phyloP scores from a whole-genome alignment of 2,888 invertebrate species.

The Oscheius sp. region DNA sequence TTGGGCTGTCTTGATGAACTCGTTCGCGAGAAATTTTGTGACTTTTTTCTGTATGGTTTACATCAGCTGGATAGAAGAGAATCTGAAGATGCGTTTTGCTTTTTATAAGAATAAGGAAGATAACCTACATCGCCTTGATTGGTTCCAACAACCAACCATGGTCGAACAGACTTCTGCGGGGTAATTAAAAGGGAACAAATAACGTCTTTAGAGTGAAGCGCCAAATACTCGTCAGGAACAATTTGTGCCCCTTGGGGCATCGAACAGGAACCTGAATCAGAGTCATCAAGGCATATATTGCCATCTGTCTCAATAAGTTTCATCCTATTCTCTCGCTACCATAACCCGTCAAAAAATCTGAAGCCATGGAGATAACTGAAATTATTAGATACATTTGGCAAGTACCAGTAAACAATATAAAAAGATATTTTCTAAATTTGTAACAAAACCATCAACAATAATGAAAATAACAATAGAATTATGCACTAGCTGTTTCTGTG shows the following conservation, averaged over 20 bases:
- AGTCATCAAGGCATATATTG: neutral
- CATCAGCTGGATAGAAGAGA: conserved; percentile 18
- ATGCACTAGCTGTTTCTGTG: neutral
- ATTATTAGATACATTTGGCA: neutral
- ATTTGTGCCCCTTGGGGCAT: conserved; percentile 12
- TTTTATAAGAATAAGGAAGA: neutral
- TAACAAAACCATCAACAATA: neutral
- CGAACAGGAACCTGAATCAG: conserved; percentile 10
- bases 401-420: neutral
- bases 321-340: neutral
- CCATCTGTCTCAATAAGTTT: conserved; percentile 8
- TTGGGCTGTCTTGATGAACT: conserved; percentile 2
- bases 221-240: conserved; percentile 8
- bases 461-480: neutral
- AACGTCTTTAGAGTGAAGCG: conserved; percentile 1
- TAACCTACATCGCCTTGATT: conserved; percentile 8
- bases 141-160: conserved; percentile 24
- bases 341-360: neutral
- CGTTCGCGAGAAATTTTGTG: neutral
- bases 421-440: neutral
- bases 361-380: neutral
- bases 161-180: neutral
- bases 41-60: conserved; percentile 19
- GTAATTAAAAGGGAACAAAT: conserved; percentile 9
- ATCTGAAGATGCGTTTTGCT: neutral